Conservation (phyloP, 2,797 vertebrate genomes). For the Arnoldichthys spilopterus region DNA sequence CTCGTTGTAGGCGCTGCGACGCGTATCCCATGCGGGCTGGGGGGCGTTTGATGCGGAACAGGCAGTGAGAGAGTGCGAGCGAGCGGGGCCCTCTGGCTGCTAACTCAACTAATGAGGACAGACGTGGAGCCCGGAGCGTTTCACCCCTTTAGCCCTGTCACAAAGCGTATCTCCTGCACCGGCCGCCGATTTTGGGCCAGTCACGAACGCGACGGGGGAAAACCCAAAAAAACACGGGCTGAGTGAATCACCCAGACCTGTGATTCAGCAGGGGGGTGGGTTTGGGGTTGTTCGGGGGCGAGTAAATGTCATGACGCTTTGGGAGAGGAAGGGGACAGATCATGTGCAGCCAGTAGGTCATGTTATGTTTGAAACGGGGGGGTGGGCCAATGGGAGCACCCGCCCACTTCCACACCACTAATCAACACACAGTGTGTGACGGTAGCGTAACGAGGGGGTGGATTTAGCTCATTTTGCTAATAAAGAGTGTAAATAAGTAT, state of each 20-base stretch:
- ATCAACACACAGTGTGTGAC: too few species aligned
- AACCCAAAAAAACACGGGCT: neutral
- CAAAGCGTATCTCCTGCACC: neutral
- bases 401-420: too few species aligned
- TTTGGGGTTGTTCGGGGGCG: neutral
- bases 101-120: neutral
- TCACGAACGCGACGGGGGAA: neutral
- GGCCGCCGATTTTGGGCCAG: neutral
- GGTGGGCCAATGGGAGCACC: too few species aligned
- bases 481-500: too few species aligned
- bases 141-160: neutral
- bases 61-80: neutral
- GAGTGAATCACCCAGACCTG: neutral
- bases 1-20: neutral
- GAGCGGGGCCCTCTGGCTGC: neutral
- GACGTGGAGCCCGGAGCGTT: neutral
- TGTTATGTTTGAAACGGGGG: too few species aligned
- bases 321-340: too few species aligned
- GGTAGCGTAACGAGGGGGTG: too few species aligned
- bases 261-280: neutral
- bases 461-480: too few species aligned
- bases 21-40: neutral
- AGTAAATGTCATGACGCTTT: neutral
- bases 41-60: neutral
- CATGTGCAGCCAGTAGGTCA: neutral